Conservation (phyloP, 2,113 vertebrate genomes). For the Scopus umbretta region DNA sequence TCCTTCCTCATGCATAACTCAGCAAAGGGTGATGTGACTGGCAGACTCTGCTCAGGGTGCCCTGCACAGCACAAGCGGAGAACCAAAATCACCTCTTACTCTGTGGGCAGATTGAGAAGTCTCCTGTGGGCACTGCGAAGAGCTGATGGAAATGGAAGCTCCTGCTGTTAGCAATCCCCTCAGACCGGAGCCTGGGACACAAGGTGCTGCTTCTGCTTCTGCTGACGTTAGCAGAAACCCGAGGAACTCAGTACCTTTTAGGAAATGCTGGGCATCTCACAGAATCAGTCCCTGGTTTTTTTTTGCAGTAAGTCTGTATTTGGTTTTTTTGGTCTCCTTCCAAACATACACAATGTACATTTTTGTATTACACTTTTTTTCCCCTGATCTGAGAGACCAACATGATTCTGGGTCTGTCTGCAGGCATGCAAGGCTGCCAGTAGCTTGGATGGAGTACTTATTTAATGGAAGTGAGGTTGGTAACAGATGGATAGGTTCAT, state of each 20-base stretch:
- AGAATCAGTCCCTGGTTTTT: not conserved
- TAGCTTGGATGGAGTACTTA: not conserved
- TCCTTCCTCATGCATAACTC: conserved; percentile 24
- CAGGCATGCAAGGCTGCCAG: not conserved
- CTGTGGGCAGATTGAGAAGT: not conserved
- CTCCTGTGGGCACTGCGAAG: not conserved
- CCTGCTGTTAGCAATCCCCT: not conserved
- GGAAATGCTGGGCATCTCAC: not conserved
- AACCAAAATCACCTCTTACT: not conserved
- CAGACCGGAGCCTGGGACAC: not conserved
- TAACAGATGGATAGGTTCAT: not conserved
- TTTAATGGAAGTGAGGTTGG: not conserved
- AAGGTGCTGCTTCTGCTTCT: not conserved
- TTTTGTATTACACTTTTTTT: not conserved
- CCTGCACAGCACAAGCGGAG: not conserved
- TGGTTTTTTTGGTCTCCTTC: not conserved
- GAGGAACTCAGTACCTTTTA: not conserved
- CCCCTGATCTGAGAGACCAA: not conserved
- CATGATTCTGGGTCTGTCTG: not conserved
- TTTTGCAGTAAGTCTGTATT: not conserved
- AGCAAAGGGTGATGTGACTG: conserved; percentile 9
- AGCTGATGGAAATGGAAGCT: not conserved
- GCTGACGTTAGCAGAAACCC: not conserved
- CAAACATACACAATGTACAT: not conserved
- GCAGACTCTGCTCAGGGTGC: conserved; percentile 4